These are phyloP conservation scores for Danio choprae DNA, from an alignment of 2,797 vertebrate species.

Conservation along the genomic window DNA sequence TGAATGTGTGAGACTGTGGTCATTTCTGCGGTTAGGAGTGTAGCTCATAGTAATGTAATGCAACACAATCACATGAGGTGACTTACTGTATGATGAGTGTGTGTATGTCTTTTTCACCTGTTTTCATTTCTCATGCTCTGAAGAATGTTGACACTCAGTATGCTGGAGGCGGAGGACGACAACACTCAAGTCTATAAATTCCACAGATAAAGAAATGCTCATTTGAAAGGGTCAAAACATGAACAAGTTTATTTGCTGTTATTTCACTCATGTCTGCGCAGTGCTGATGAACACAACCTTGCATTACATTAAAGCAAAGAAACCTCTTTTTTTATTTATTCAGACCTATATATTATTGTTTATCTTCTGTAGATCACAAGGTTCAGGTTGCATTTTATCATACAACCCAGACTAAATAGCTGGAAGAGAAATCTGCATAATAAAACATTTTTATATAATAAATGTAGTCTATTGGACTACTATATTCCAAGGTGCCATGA, in stretches of 20 bases:
- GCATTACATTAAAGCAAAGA: slow-evolving; percentile 28
- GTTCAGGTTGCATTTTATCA: background rate
- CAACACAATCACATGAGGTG: slow-evolving; percentile 57
- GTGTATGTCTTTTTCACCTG: slow-evolving; percentile 65
- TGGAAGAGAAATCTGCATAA: background rate
- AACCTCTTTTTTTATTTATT: background rate
- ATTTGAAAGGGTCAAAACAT: slow-evolving; percentile 54
- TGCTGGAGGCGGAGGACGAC: slow-evolving; percentile 54
- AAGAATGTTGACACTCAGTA: slow-evolving; percentile 56
- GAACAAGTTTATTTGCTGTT: slow-evolving; percentile 41
- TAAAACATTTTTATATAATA: too few relatives aligned
- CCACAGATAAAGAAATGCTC: slow-evolving; percentile 60
- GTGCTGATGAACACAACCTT: slow-evolving; percentile 33
- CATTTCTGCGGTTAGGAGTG: slow-evolving; percentile 49
- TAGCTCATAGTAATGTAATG: slow-evolving; percentile 53
- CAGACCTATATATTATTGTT: background rate
- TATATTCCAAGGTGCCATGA: background rate
- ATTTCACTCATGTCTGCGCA: slow-evolving; percentile 47
- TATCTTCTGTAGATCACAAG: background rate
- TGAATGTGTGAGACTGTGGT: slow-evolving; percentile 22
- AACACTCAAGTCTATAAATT: slow-evolving; percentile 66
- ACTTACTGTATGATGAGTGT: slow-evolving; percentile 42
- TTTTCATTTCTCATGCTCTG: slow-evolving; percentile 62
- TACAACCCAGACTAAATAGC: background rate
- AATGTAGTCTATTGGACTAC: background rate